Evolutionary conservation across 30 jellyfish, hydroid and myxozoan species (phyloP).

Genomic region (Nemopilema nomurai): DNA sequence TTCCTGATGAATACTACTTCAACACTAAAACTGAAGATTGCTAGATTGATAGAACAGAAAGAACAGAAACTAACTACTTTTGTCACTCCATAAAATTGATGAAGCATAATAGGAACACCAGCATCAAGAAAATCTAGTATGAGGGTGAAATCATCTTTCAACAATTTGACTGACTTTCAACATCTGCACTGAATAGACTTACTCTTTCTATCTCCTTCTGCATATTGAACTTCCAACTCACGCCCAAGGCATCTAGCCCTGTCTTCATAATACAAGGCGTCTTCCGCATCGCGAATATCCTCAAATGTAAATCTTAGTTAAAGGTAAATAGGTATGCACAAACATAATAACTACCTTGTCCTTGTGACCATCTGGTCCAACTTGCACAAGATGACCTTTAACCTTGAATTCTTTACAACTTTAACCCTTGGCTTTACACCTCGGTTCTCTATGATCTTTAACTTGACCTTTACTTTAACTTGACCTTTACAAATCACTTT

Average conservation of each 20-base stretch:
- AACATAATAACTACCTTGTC: slow-evolving; percentile 17
- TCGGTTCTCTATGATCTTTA: slow-evolving; percentile 40
- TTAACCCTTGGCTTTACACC: slow-evolving; percentile 5
- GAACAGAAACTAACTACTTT: too few relatives aligned
- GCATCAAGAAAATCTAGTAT: neutral
- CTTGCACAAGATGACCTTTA: slow-evolving; percentile 41
- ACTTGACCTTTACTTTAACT: slow-evolving; percentile 30
- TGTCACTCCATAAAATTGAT: too few relatives aligned
- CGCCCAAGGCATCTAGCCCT: slow-evolving; percentile 92
- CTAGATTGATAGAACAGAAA: too few relatives aligned
- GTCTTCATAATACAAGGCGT: slow-evolving; percentile 94
- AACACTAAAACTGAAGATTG: too few relatives aligned
- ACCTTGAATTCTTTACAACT: slow-evolving; percentile 30
- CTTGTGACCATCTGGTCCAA: slow-evolving; percentile 30
- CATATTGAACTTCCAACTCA: slow-evolving; percentile 91
- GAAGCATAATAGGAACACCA: neutral
- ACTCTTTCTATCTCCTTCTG: slow-evolving; percentile 99
- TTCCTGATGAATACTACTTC: too few relatives aligned
- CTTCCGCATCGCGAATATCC: slow-evolving; percentile 99
- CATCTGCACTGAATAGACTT: slow-evolving; percentile 47
- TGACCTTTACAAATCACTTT: slow-evolving; percentile 18
- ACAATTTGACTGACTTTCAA: neutral
- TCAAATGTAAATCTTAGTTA: slow-evolving; percentile 78
- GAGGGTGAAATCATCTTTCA: neutral
- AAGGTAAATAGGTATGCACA: slow-evolving; percentile 15